A percentile compares a stretch with the other conserved stretches of the same genome.
Evolutionary conservation across 2,113 vertebrate genomes (phyloP).

Genomic region (Mormoops blainvillei): DNA sequence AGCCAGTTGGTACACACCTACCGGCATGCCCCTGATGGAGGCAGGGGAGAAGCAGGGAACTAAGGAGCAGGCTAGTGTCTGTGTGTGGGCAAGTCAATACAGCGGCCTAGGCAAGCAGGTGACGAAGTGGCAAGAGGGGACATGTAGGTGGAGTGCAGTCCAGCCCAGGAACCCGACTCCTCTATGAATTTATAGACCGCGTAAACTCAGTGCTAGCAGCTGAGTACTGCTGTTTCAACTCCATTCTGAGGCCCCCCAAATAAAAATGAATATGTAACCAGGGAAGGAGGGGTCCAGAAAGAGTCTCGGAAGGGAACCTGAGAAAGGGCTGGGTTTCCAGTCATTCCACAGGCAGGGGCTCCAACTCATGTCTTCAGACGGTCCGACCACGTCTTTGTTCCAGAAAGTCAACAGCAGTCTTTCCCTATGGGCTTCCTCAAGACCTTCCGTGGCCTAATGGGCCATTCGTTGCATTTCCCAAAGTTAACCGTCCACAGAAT

Average conservation of each 20-base stretch:
- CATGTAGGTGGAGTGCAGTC: accelerated
- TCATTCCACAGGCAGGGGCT: background rate
- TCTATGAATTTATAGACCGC: background rate
- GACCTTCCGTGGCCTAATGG: background rate
- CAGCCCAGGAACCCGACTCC: background rate
- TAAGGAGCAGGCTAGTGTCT: background rate
- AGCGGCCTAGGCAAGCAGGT: background rate
- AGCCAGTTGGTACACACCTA: background rate
- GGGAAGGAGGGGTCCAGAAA: background rate
- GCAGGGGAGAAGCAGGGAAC: background rate
- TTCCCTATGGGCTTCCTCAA: background rate
- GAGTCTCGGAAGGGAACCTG: background rate
- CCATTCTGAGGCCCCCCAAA: accelerated
- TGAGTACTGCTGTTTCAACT: background rate
- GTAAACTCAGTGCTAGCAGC: background rate
- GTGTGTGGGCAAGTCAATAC: background rate
- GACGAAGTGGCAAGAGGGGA: background rate
- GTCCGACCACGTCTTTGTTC: background rate
- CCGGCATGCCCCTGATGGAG: accelerated
- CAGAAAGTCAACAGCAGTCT: background rate
- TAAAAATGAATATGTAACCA: background rate
- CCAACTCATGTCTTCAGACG: background rate
- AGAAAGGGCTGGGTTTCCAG: background rate
- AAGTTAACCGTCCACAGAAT: background rate
- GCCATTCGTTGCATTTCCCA: background rate